phyloP scores from a whole-genome alignment of 2,113 vertebrate genomes.

The Hymenochirus boettgeri region DNA sequence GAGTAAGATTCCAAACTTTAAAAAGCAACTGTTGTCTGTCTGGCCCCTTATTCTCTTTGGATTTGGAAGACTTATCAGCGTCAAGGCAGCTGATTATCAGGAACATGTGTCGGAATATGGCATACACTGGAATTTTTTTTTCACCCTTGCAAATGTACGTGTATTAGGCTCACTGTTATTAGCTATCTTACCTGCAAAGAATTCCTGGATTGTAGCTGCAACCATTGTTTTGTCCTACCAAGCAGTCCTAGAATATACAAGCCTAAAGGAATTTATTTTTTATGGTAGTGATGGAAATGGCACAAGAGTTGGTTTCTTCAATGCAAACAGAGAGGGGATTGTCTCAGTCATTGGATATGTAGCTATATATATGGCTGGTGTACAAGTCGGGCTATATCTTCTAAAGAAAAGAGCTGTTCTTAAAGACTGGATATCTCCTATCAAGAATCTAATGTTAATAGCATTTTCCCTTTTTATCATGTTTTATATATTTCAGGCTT shows the following conservation, averaged over 20 bases:
- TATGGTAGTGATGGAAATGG: slow-evolving; percentile 69
- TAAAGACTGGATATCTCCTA: slow-evolving; percentile 65
- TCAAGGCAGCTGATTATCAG: slow-evolving; percentile 82
- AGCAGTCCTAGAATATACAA: slow-evolving; percentile 66
- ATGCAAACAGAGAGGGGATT: slow-evolving; percentile 89
- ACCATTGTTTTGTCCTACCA: slow-evolving; percentile 71
- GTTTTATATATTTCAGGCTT: slow-evolving; percentile 60
- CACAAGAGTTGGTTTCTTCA: slow-evolving; percentile 66
- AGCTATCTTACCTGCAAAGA: slow-evolving; percentile 58
- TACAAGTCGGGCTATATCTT: slow-evolving; percentile 80
- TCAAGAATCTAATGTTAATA: slow-evolving; percentile 52
- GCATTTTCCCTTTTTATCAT: slow-evolving; percentile 53
- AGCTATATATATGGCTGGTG: slow-evolving; percentile 81
- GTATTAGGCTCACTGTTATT: slow-evolving; percentile 75
- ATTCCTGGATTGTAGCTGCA: slow-evolving; percentile 69
- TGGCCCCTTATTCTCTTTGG: slow-evolving; percentile 84
- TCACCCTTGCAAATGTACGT: slow-evolving; percentile 80
- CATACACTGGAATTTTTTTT: slow-evolving; percentile 97
- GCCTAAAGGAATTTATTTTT: slow-evolving; percentile 75
- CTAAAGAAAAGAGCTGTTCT: slow-evolving; percentile 61
- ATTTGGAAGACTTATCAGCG: slow-evolving; percentile 65
- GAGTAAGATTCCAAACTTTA: slow-evolving; percentile 54
- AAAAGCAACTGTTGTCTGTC: slow-evolving; percentile 68
- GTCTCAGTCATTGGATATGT: slow-evolving; percentile 82
- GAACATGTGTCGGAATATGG: slow-evolving; percentile 92